Evolutionary conservation across 2,888 invertebrate genomes (phyloP).

Genomic region (Latrodectus hesperus): DNA sequence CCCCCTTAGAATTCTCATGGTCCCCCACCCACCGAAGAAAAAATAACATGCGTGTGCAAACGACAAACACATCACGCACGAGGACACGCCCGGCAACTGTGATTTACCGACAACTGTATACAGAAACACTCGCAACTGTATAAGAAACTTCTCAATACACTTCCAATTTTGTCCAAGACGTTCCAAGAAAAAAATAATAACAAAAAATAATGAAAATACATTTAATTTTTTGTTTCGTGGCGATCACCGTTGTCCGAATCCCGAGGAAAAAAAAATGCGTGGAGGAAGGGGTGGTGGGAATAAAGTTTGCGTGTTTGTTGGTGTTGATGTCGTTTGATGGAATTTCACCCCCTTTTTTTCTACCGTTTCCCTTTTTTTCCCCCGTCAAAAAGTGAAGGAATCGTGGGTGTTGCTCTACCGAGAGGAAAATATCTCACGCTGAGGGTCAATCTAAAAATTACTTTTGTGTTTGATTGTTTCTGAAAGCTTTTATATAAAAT

Average conservation of each 20-base stretch:
- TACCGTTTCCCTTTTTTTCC: neutral
- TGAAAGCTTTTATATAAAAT: too few relatives aligned
- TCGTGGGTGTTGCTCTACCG: conserved; percentile 29
- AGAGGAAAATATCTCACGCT: neutral
- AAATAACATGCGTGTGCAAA: conserved; percentile 38
- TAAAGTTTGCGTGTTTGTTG: conserved; percentile 60
- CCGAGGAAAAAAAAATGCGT: too few relatives aligned
- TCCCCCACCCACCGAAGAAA: neutral
- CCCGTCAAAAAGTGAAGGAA: conserved; percentile 12
- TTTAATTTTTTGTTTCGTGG: conserved; percentile 50
- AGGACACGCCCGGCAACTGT: conserved; percentile 68
- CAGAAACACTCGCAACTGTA: conserved; percentile 17
- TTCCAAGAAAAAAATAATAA: conserved; percentile 15
- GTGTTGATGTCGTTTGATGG: conserved; percentile 64
- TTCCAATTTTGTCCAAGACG: neutral
- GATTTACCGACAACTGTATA: conserved; percentile 49
- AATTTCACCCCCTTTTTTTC: conserved; percentile 24
- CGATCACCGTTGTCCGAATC: conserved; percentile 44
- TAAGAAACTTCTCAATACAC: conserved; percentile 41
- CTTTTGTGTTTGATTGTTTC: too few relatives aligned
- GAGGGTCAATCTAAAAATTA: conserved; percentile 21
- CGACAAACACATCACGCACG: conserved; percentile 59
- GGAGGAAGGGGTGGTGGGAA: conserved; percentile 8
- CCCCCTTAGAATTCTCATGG: neutral
- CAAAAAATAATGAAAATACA: conserved; percentile 6